Conservation (phyloP, 2,888 invertebrate species). For the Meloe dianella region DNA sequence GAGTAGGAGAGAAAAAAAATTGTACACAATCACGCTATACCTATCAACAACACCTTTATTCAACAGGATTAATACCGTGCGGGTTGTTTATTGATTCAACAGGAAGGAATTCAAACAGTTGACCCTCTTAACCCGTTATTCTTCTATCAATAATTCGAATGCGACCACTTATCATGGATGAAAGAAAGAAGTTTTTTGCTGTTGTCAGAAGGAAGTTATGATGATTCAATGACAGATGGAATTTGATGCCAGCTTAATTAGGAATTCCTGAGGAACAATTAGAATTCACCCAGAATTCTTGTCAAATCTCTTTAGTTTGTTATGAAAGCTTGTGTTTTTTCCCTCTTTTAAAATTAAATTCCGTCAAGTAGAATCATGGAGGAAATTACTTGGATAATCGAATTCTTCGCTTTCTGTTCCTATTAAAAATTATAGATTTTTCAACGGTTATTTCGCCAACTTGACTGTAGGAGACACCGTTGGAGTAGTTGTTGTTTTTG, state of each 20-base stretch:
- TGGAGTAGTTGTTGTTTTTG: neutral
- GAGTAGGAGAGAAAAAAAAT: neutral
- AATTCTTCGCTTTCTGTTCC: neutral
- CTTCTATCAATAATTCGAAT: neutral
- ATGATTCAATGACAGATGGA: neutral
- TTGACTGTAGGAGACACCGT: too few relatives aligned
- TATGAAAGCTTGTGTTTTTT: neutral
- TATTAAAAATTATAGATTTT: too few relatives aligned
- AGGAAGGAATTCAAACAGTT: neutral
- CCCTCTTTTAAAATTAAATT: neutral
- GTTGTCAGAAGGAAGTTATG: neutral
- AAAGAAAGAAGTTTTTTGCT: neutral
- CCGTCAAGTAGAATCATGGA: too few relatives aligned
- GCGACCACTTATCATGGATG: neutral
- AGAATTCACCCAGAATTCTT: neutral
- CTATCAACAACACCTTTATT: constrained; percentile 1
- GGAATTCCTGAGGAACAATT: neutral
- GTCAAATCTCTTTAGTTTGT: neutral
- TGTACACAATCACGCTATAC: neutral
- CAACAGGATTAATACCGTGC: neutral
- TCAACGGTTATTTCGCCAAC: too few relatives aligned
- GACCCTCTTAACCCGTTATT: neutral
- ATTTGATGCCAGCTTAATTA: neutral
- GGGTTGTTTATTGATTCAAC: neutral
- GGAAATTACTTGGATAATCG: constrained; percentile 1